Percentiles rank a stretch among this genome's conserved stretches.
These are phyloP conservation scores for Falco cherrug DNA, from an alignment of 2,797 vertebrate species.

Conservation along the genomic window DNA sequence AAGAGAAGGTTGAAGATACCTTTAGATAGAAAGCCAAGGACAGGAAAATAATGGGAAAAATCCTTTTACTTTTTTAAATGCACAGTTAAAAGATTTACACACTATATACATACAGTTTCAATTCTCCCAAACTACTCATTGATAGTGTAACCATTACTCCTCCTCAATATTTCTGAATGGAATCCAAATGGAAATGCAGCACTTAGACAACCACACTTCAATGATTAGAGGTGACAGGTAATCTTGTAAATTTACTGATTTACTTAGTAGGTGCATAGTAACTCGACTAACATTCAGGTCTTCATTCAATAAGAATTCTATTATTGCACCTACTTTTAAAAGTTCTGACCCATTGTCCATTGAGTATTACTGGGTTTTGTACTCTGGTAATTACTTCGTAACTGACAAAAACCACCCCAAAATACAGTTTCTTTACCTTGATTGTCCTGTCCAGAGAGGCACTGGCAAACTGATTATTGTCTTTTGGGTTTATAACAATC, in stretches of 20 bases:
- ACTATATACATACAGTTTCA: not conserved
- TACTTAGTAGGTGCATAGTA: not conserved
- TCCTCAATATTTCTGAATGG: not conserved
- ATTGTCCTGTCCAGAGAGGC: constrained; percentile 96
- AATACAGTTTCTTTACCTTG: constrained; percentile 81
- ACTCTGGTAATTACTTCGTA: not conserved
- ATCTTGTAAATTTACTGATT: not conserved
- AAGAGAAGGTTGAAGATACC: not conserved
- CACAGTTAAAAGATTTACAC: not conserved
- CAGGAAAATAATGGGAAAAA: not conserved
- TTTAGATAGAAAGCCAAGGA: not conserved
- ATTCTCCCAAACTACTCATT: not conserved
- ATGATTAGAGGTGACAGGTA: not conserved
- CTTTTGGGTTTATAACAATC: constrained; percentile 98
- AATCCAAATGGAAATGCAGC: not conserved
- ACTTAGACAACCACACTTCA: not conserved
- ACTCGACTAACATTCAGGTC: not conserved
- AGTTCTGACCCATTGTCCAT: not conserved
- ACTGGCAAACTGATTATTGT: constrained; percentile 99
- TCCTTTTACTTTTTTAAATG: not conserved
- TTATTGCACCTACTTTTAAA: not conserved
- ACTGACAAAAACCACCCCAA: not conserved
- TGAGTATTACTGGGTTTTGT: not conserved
- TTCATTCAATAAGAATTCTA: not conserved
- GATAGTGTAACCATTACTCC: not conserved